Percentiles rank a stretch among this genome's conserved stretches.
These are phyloP conservation scores for Lynx canadensis DNA, from an alignment of 2,113 vertebrate species.

Conservation along the genomic window DNA sequence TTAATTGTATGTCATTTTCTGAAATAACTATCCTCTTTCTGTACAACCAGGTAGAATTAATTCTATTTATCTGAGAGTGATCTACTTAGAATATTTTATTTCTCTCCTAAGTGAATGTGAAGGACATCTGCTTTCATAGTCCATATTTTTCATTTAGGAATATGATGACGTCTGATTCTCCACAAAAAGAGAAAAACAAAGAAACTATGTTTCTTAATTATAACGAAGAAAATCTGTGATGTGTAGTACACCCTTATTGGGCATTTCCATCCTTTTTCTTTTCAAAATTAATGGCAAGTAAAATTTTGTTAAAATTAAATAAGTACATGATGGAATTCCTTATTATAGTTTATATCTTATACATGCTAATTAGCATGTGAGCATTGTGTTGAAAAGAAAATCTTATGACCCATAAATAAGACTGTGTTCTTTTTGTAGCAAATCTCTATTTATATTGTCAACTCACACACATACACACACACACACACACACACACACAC, in stretches of 20 bases:
- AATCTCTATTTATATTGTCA: neutral
- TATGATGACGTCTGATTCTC: neutral
- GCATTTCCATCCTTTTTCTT: neutral
- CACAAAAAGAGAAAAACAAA: neutral
- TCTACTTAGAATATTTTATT: constrained; percentile 30
- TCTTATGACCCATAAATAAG: neutral
- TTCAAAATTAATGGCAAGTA: neutral
- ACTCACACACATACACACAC: accelerated
- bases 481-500: neutral
- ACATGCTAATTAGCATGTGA: neutral
- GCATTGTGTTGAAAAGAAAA: neutral
- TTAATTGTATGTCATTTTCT: constrained; percentile 12
- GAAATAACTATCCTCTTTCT: constrained; percentile 25
- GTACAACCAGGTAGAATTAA: neutral
- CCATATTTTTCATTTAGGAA: neutral
- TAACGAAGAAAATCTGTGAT: neutral
- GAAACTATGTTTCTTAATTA: neutral
- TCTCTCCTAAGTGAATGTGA: neutral
- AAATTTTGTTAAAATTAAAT: neutral
- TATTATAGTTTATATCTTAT: neutral
- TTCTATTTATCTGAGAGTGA: neutral
- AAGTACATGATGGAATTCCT: neutral
- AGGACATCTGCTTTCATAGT: neutral
- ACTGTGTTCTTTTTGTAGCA: neutral
- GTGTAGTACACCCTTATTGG: neutral